phyloP scores from a whole-genome alignment of 2,888 invertebrate genomes.

The Idaea dimidiata region DNA sequence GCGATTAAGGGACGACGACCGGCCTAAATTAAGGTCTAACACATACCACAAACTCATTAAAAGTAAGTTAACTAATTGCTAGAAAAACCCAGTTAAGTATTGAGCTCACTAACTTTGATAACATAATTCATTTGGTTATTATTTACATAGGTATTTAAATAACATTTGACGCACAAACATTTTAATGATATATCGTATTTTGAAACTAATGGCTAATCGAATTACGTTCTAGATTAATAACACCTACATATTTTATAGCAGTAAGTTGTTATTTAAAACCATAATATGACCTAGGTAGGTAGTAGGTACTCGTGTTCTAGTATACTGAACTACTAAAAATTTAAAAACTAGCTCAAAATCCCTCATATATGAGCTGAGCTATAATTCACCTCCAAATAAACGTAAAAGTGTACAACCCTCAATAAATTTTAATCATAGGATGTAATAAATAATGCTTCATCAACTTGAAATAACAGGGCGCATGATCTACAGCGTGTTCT shows the following conservation, averaged over 20 bases:
- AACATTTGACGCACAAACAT: neutral
- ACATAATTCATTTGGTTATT: neutral
- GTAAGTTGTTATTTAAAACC: too few species aligned
- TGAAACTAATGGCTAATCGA: neutral
- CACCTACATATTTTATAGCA: too few species aligned
- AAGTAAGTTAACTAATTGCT: constrained; percentile 44
- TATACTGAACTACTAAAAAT: neutral
- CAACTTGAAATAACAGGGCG: too few species aligned
- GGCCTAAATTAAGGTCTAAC: constrained; percentile 57
- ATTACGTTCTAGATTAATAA: neutral
- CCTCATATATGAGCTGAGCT: too few species aligned
- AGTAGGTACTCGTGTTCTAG: too few species aligned
- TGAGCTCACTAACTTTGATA: constrained; percentile 2
- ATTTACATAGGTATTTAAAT: neutral
- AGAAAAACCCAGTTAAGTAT: constrained; percentile 5
- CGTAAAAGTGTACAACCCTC: too few species aligned
- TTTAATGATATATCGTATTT: neutral
- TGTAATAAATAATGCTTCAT: too few species aligned
- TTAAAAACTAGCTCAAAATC: neutral
- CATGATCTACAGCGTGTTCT: too few species aligned
- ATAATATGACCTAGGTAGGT: too few species aligned
- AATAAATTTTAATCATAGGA: too few species aligned
- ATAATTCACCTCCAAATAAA: too few species aligned
- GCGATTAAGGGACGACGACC: constrained; percentile 64
- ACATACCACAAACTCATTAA: constrained; percentile 51